Evolutionary conservation across 2,113 vertebrate genomes (phyloP).

Genomic region (Petromus typicus): DNA sequence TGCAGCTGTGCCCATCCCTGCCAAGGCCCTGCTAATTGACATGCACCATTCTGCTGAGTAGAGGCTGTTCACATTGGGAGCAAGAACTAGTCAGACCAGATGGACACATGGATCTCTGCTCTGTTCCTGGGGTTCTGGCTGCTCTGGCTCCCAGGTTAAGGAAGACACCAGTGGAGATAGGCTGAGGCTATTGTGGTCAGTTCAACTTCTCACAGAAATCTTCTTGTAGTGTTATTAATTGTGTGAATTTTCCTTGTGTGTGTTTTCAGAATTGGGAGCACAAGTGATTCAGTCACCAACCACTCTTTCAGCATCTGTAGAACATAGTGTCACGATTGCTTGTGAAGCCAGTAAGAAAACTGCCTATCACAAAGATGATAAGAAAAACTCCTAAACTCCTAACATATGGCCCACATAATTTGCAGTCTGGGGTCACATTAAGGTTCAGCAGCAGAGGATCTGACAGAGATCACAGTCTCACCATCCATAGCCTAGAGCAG

Average conservation of each 20-base stretch:
- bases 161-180: background rate
- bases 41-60: too few relatives aligned
- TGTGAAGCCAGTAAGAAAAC: background rate
- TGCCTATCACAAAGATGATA: background rate
- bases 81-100: background rate
- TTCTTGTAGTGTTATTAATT: background rate
- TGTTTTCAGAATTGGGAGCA: background rate
- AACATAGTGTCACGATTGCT: background rate
- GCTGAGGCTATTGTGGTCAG: fast-evolving
- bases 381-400: background rate
- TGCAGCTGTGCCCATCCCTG: too few relatives aligned
- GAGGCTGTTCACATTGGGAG: background rate
- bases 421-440: background rate
- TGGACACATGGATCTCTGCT: background rate
- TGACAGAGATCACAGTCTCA: background rate
- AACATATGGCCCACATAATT: background rate
- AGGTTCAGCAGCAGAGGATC: background rate
- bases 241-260: background rate
- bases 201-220: background rate
- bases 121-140: background rate
- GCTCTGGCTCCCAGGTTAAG: background rate
- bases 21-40: too few relatives aligned
- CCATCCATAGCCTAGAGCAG: background rate
- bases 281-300: background rate
- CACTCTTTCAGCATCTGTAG: background rate